Evolutionary conservation across 2,113 vertebrate species (phyloP), one percentile per base, ranked within the genome.

Genomic region (Hymenochirus boettgeri): DNA sequence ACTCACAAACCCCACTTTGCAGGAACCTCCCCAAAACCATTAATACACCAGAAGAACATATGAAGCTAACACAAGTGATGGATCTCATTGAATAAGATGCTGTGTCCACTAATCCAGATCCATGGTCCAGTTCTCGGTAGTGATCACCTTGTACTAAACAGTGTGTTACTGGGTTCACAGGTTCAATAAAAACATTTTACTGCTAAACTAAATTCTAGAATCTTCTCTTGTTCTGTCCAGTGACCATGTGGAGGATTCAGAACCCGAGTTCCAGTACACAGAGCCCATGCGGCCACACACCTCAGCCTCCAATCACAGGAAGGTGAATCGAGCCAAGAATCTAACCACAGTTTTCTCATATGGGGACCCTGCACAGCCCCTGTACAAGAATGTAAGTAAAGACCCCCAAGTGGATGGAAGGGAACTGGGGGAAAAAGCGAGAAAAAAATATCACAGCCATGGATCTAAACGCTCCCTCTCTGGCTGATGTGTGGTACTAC

Each of bases 321-420:
- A 56, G 10, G 26, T 33, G 3, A 33, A 59, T 27, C 54, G 70
- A 8, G 37, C 64, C 0, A 35, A 59, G 1, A 54, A 78, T 15
- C 60, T 82, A 2, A 15, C 65, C 3, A 82, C 81, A 0, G 0
- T 82, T 12, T 85, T 76, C 26, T 76, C 82, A 24, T 82, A 82
- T 0, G 57, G 78, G 29, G 70, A 80, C 25, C 70, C 77, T 0
- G 15, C 61, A 0, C 2, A 72, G 15, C 4, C 79, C 0, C 1
- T 72, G 52, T 78, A 77, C 12, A 72, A 81, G 33, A 75, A 66
- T 0, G 75, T 86, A 70, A 83, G 80, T 63, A 3, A 12, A 42
- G 56, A 31, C 3, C n/a, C n/a, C n/a, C n/a, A n/a, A n/a, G n/a
- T n/a, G n/a, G n/a, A n/a, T n/a, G n/a, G n/a, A n/a, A 8, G 15